A percentile compares a stretch with the other conserved stretches of the same genome.
These are phyloP conservation scores for Mesaphorura yosii DNA, from an alignment of 1,140 invertebrate species.

Conservation along the genomic window DNA sequence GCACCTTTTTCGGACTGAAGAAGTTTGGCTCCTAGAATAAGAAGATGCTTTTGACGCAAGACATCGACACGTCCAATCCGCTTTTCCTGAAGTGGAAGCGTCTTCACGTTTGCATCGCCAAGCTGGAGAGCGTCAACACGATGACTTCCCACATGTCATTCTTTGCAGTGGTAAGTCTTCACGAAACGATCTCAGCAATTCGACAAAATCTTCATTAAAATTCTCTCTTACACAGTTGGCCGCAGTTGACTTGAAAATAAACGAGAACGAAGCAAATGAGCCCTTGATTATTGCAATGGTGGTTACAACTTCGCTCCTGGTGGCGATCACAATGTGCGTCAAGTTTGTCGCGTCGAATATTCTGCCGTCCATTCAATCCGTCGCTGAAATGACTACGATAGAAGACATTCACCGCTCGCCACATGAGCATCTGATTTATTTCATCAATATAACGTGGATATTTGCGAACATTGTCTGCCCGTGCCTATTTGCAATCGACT, in stretches of 20 bases:
- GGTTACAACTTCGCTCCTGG: slow-evolving; percentile 13
- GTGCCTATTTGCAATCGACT: slow-evolving; percentile 19
- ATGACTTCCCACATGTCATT: slow-evolving; percentile 22
- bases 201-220: not conserved
- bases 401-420: slow-evolving; percentile 2
- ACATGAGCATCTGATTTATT: slow-evolving; percentile 19
- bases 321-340: slow-evolving; percentile 13
- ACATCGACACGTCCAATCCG: not conserved
- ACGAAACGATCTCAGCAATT: not conserved
- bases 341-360: slow-evolving; percentile 8
- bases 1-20: no score
- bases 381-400: not conserved
- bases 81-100: slow-evolving; percentile 15
- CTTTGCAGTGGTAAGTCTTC: slow-evolving; percentile 22
- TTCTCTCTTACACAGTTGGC: slow-evolving; percentile 8
- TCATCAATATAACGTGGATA: slow-evolving; percentile 19
- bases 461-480: slow-evolving; percentile 4
- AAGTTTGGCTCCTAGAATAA: no score
- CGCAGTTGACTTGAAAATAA: slow-evolving; percentile 17
- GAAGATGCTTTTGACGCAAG: no score
- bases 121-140: slow-evolving; percentile 6
- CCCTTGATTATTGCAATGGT: slow-evolving; percentile 14
- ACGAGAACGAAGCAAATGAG: slow-evolving; percentile 1
- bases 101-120: slow-evolving; percentile 16
- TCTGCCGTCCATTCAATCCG: slow-evolving; percentile 13